Conservation (phyloP, 2,888 invertebrate species). For the Erpobdella octoculata region DNA sequence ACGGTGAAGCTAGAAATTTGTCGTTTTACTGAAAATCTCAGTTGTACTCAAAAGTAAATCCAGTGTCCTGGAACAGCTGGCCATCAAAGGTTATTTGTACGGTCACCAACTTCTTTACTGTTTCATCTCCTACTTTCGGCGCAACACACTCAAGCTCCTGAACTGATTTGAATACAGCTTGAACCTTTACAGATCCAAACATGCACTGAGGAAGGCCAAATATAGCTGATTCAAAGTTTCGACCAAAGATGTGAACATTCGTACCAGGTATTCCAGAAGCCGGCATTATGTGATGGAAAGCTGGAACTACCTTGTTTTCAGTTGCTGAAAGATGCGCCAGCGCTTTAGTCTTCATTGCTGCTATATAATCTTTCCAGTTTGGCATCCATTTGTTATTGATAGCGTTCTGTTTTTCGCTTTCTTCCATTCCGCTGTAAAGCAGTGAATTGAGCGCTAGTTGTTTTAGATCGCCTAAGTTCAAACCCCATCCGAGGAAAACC, state of each 20-base stretch:
- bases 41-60: no score
- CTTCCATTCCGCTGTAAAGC: constrained; percentile 35
- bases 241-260: constrained; percentile 19
- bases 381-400: constrained; percentile 35
- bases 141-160: not conserved
- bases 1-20: no score
- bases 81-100: not conserved
- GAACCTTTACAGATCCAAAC: constrained; percentile 28
- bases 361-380: constrained; percentile 37
- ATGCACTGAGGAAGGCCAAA: constrained; percentile 30
- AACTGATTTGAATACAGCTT: not conserved
- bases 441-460: constrained; percentile 38
- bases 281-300: constrained; percentile 1
- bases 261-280: not conserved
- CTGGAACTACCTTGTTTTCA: no score
- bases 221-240: constrained; percentile 6
- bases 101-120: not conserved
- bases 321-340: no score
- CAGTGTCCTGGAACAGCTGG: not conserved
- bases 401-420: constrained; percentile 33
- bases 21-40: no score
- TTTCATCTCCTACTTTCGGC: not conserved
- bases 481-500: constrained; percentile 40
- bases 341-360: constrained; percentile 27
- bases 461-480: constrained; percentile 38